Evolutionary conservation across 1,140 invertebrate genomes (phyloP), one percentile per base, ranked within the genome.

Genomic region (Drosophila pandora): DNA sequence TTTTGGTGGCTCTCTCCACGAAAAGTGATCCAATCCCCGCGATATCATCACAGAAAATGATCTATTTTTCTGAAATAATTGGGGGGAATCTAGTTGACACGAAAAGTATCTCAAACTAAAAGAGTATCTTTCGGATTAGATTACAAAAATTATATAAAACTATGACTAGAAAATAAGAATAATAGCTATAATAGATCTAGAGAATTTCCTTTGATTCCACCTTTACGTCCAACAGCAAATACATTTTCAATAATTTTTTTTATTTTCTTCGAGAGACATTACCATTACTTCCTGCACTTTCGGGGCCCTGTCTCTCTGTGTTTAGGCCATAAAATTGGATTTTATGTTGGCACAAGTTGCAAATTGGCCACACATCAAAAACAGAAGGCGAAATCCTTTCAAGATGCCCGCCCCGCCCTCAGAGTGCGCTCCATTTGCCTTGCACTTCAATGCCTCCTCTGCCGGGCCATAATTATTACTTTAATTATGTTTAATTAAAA

Each of bases 281-380:
- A 13, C 13, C 49, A 23, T 23, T 10, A 68, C 62, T 67, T 69
- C 49, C 62, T 67, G 30, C 50, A 30, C 34, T 56, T 69, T 41
- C 41, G 22, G 34, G 48, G 25, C 62, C 30, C 65, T n/a, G 41
- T 21, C 49, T 21, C 49, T 13, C 32, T 47, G 41, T 47, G 13
- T 48, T 69, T 25, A 17, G 67, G 80, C 60, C 57, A 82, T 82
- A 82, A 82, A 83, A 76, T 45, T 17, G 53, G 56, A 70, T 41
- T 71, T 64, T 54, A 60, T 65, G 50, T 69, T 56, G 23, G 32
- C 64, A 52, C 63, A 68, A 69, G 48, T 59, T 78, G 61, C 39
- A 71, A 85, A 87, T 87, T 87, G 69, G 83, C 69, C 61, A 57
- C 64, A 87, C 83, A 85, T 87, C 82, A 83, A 87, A 85, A 87